phyloP scores from a whole-genome alignment of 1,140 invertebrate genomes.

The Papilio machaon region DNA sequence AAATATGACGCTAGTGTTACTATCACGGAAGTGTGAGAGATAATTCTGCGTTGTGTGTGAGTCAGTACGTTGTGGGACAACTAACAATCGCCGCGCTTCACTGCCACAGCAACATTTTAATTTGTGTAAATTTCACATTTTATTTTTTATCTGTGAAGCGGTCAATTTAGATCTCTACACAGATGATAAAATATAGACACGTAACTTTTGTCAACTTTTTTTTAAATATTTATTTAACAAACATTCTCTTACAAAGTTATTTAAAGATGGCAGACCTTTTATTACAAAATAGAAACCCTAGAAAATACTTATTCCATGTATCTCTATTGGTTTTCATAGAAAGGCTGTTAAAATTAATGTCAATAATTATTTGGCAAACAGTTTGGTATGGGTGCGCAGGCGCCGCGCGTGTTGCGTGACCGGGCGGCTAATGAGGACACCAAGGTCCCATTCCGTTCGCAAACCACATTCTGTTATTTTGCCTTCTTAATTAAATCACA shows the following conservation, averaged over 20 bases:
- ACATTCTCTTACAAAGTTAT: neutral
- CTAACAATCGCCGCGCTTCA: neutral
- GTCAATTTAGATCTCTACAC: slow-evolving; percentile 7
- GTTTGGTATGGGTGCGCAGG: neutral
- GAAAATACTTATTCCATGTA: neutral
- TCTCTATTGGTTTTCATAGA: too few species aligned
- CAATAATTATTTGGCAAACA: neutral
- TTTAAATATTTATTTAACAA: neutral
- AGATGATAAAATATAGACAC: slow-evolving; percentile 2
- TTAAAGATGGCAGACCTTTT: too few species aligned
- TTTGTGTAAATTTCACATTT: slow-evolving; percentile 28
- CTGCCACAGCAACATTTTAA: slow-evolving; percentile 20
- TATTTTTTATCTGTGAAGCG: slow-evolving; percentile 36
- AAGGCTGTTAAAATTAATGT: slow-evolving; percentile 1
- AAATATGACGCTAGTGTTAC: neutral
- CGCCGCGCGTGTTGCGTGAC: slow-evolving; percentile 6
- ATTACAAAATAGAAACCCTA: neutral
- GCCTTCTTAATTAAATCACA: neutral
- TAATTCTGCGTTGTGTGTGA: neutral
- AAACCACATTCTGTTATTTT: neutral
- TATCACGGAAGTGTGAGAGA: slow-evolving; percentile 9
- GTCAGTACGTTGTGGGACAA: neutral
- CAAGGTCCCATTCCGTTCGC: neutral
- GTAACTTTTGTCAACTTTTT: slow-evolving; percentile 16
- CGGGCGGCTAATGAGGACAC: slow-evolving; percentile 4